phyloP scores from a whole-genome alignment of 2,888 invertebrate genomes.

The Drosophila nr. perissopoda region DNA sequence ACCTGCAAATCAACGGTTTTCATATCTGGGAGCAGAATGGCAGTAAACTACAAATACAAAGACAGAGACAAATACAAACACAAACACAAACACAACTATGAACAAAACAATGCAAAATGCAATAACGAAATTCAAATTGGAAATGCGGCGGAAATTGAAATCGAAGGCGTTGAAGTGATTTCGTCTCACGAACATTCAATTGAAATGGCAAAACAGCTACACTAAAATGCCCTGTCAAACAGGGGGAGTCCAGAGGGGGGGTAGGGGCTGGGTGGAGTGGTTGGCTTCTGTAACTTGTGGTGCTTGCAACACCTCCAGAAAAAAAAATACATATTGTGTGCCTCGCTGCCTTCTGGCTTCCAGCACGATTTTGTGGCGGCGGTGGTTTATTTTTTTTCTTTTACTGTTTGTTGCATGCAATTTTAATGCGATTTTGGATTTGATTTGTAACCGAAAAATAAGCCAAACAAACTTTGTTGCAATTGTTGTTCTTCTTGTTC shows the following conservation, averaged over 20 bases:
- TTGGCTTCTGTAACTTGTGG: slow-evolving; percentile 3
- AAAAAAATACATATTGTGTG: slow-evolving; percentile 13
- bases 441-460: slow-evolving; percentile 79
- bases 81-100: neutral
- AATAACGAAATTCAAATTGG: slow-evolving; percentile 70
- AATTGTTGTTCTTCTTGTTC: slow-evolving; percentile 33
- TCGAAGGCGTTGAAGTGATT: slow-evolving; percentile 80
- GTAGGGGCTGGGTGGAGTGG: neutral
- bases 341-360: slow-evolving; percentile 3
- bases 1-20: neutral
- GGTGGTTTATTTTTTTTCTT: slow-evolving; percentile 7
- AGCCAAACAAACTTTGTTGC: slow-evolving; percentile 69
- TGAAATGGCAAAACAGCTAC: slow-evolving; percentile 48
- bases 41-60: slow-evolving; percentile 16
- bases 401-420: slow-evolving; percentile 64
- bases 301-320: slow-evolving; percentile 12
- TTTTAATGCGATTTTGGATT: slow-evolving; percentile 79
- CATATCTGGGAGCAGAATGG: neutral
- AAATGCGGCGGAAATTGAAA: slow-evolving; percentile 78
- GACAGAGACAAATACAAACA: neutral
- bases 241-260: neutral
- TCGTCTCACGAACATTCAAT: slow-evolving; percentile 80
- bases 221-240: slow-evolving; percentile 33
- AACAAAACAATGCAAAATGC: slow-evolving; percentile 52
- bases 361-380: slow-evolving; percentile 28